A percentile compares a stretch with the other conserved stretches of the same genome.
phyloP scores from a whole-genome alignment of 2,113 vertebrate species.

The Phylloscopus whistleri region DNA sequence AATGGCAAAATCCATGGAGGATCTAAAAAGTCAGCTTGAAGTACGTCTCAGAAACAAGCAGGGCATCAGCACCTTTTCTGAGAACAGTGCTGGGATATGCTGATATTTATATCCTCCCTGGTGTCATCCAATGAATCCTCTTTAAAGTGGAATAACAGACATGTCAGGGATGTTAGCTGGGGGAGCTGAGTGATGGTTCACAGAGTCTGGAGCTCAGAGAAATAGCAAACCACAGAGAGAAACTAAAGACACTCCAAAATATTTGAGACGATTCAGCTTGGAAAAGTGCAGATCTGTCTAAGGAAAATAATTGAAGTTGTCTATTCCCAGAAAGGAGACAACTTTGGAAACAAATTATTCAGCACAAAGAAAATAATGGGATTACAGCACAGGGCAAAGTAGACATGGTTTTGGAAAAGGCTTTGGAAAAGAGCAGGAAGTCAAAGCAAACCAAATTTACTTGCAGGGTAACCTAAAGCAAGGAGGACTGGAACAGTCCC shows the following conservation, averaged over 20 bases:
- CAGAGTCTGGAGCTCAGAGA: neutral
- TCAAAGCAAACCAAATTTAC: neutral
- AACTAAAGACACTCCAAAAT: neutral
- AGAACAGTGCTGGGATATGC: neutral
- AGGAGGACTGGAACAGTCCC: neutral
- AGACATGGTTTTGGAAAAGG: neutral
- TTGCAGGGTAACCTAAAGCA: neutral
- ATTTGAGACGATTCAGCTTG: neutral
- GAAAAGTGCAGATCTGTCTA: neutral
- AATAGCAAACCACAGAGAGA: neutral
- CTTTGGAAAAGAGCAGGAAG: neutral
- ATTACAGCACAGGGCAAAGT: neutral
- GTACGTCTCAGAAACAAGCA: neutral
- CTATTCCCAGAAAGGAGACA: neutral
- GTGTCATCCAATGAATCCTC: neutral
- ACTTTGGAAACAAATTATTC: neutral
- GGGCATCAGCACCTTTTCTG: neutral
- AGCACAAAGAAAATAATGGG: neutral
- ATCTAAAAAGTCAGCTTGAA: neutral
- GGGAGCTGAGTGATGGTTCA: neutral
- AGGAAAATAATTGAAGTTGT: neutral
- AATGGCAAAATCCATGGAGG: slow-evolving; percentile 2
- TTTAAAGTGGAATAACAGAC: neutral
- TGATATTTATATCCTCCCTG: slow-evolving; percentile 9
- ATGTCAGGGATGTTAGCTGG: neutral